These are phyloP conservation scores for Mystacornis crossleyi DNA, from an alignment of 2,113 vertebrate genomes.

Conservation along the genomic window DNA sequence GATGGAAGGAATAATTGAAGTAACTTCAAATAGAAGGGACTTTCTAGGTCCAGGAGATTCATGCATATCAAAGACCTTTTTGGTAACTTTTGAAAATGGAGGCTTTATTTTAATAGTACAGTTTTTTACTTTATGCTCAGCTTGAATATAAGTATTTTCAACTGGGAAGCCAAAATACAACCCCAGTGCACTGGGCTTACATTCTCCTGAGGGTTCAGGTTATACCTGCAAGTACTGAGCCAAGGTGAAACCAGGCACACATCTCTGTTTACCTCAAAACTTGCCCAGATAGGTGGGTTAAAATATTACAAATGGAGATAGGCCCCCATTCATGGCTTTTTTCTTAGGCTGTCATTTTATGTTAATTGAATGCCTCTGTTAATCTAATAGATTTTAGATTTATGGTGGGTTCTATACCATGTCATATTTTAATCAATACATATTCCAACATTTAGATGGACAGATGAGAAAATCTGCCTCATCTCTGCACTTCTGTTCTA, in stretches of 20 bases:
- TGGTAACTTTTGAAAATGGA: neutral
- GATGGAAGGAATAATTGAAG: neutral
- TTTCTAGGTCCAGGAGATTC: neutral
- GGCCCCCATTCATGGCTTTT: constrained; percentile 53
- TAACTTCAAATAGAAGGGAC: neutral
- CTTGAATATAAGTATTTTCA: neutral
- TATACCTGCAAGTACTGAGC: neutral
- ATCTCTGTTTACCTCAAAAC: neutral
- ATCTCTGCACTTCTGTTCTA: constrained; percentile 72
- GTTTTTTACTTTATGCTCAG: neutral
- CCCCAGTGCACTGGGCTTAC: neutral
- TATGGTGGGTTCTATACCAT: constrained; percentile 70
- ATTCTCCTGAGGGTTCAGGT: neutral
- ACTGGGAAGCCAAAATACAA: neutral
- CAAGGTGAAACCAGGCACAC: neutral
- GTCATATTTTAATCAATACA: constrained; percentile 81
- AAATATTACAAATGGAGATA: constrained; percentile 35
- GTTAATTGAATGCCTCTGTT: constrained; percentile 81
- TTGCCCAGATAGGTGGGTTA: constrained; percentile 14
- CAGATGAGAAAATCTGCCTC: constrained; percentile 74
- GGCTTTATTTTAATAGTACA: neutral
- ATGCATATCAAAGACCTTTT: neutral
- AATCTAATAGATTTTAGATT: constrained; percentile 84
- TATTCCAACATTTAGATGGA: constrained; percentile 75
- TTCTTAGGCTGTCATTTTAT: constrained; percentile 75